These are phyloP conservation scores for Aix galericulata DNA, from an alignment of 2,113 vertebrate species.

Conservation along the genomic window DNA sequence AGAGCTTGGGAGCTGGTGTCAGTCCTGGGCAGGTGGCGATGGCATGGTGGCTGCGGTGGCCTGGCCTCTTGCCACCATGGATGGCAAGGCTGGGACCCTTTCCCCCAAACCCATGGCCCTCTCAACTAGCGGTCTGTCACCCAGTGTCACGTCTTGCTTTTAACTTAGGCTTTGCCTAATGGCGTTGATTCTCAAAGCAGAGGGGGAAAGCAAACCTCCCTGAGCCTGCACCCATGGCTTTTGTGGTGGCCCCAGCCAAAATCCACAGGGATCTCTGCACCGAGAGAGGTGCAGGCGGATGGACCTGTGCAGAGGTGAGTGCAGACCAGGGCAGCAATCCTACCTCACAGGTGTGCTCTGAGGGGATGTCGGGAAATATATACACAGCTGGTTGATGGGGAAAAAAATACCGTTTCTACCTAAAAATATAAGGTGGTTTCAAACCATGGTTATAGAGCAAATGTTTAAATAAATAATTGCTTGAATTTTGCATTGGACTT, in stretches of 20 bases:
- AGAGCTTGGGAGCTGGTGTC: neutral
- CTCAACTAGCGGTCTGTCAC: neutral
- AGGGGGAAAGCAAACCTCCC: neutral
- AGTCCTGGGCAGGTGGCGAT: neutral
- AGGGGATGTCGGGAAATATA: neutral
- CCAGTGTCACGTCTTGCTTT: fast-evolving
- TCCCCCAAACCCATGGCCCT: neutral
- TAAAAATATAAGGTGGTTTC: neutral
- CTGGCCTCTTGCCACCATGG: neutral
- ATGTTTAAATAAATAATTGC: neutral
- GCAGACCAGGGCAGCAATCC: neutral
- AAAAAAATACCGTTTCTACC: neutral
- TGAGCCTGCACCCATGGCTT: neutral
- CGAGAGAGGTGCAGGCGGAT: neutral
- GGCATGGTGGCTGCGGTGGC: neutral
- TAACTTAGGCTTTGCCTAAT: neutral
- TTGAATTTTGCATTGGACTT: neutral
- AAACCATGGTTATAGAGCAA: neutral
- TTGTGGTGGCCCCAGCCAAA: no score
- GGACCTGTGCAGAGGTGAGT: fast-evolving
- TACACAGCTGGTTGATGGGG: neutral
- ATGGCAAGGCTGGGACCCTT: neutral
- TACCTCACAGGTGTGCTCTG: neutral
- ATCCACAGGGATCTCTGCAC: neutral
- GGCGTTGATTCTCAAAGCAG: neutral